A percentile compares a stretch with the other conserved stretches of the same genome.
Conservation (phyloP, 2,888 invertebrate genomes). For the Himalopsyche tibetana region DNA sequence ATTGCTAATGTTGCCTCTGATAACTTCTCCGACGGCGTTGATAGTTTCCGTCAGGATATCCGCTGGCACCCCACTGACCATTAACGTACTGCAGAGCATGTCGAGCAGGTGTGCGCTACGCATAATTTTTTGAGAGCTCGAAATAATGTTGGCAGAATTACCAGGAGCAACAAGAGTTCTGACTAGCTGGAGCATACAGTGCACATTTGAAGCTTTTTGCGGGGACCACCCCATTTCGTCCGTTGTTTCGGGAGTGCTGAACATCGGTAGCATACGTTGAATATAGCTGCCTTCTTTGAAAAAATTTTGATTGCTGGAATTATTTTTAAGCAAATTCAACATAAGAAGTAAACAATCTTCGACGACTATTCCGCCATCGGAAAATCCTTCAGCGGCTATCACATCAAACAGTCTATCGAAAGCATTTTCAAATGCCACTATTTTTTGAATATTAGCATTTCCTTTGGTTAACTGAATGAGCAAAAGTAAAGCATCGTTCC, state of each 20-base stretch:
- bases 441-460: slow-evolving; percentile 98
- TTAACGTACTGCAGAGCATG: slow-evolving; percentile 91
- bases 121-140: slow-evolving; percentile 93
- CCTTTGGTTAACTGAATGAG: slow-evolving; percentile 93
- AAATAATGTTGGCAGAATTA: slow-evolving; percentile 89
- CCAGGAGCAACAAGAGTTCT: slow-evolving; percentile 95
- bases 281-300: slow-evolving; percentile 99
- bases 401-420: slow-evolving; percentile 97
- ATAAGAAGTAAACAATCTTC: slow-evolving; percentile 97
- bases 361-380: slow-evolving; percentile 97
- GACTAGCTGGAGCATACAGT: slow-evolving; percentile 93
- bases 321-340: slow-evolving; percentile 94
- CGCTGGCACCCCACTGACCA: slow-evolving; percentile 97
- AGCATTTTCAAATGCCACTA: slow-evolving; percentile 99
- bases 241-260: slow-evolving; percentile 83
- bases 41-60: slow-evolving; percentile 98
- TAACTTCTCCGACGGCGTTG: slow-evolving; percentile 95
- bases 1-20: slow-evolving; percentile 91
- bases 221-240: slow-evolving; percentile 91
- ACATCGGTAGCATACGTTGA: slow-evolving; percentile 92
- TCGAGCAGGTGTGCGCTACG: slow-evolving; percentile 88
- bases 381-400: slow-evolving; percentile 92
- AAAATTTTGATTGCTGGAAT: slow-evolving; percentile 98
- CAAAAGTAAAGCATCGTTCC: slow-evolving; percentile 95
- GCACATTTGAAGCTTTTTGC: slow-evolving; percentile 96